A percentile compares a stretch with the other conserved stretches of the same genome.
Conservation (phyloP, 2,888 invertebrate genomes). For the Crioceris asparagi region DNA sequence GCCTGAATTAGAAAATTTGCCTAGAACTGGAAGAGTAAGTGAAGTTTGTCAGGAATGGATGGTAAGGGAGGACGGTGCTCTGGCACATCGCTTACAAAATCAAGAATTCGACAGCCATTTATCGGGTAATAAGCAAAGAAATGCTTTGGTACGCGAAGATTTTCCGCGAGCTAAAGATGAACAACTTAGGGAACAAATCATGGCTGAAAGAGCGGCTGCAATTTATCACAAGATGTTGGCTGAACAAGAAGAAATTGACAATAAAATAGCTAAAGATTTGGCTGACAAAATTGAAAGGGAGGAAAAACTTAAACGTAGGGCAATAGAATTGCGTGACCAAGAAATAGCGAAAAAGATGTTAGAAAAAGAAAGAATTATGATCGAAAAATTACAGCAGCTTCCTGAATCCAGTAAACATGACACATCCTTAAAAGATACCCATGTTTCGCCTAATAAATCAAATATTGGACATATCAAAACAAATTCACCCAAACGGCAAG, state of each 20-base stretch:
- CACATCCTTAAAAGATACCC: slow-evolving; percentile 19
- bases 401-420: too few relatives aligned
- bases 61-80: slow-evolving; percentile 71
- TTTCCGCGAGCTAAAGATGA: slow-evolving; percentile 64
- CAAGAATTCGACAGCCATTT: slow-evolving; percentile 74
- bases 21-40: slow-evolving; percentile 55
- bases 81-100: slow-evolving; percentile 70
- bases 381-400: slow-evolving; percentile 17
- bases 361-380: slow-evolving; percentile 32
- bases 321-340: slow-evolving; percentile 45
- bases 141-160: slow-evolving; percentile 68
- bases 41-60: slow-evolving; percentile 75
- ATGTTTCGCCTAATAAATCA: slow-evolving; percentile 27
- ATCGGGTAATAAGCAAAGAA: slow-evolving; percentile 59
- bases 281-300: slow-evolving; percentile 54
- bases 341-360: slow-evolving; percentile 43
- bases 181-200: slow-evolving; percentile 57
- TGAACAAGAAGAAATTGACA: slow-evolving; percentile 62
- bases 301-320: slow-evolving; percentile 42
- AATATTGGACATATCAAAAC: slow-evolving; percentile 27
- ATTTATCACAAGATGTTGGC: slow-evolving; percentile 48
- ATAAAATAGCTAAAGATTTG: slow-evolving; percentile 52
- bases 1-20: slow-evolving; percentile 42
- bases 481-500: slow-evolving; percentile 31
- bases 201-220: slow-evolving; percentile 51